Evolutionary conservation across 92 coral and sea anemone genomes (phyloP).

Genomic region (Porites lobata): DNA sequence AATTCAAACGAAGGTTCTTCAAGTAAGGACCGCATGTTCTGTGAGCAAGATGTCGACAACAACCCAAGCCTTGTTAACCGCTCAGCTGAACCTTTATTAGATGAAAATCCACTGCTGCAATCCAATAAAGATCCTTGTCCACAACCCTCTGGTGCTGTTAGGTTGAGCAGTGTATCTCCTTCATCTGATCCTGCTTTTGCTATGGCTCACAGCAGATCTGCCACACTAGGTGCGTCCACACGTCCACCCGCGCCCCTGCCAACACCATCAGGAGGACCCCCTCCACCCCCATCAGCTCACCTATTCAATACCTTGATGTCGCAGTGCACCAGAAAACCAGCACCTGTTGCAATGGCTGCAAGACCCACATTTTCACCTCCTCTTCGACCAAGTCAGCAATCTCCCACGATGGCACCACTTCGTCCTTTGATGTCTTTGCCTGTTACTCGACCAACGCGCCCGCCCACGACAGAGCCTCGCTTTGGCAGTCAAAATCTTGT

Average conservation of each 20-base stretch:
- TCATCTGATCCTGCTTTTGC: not conserved
- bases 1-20: not conserved
- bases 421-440: slow-evolving; percentile 26
- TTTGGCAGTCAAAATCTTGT: not conserved
- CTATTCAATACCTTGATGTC: slow-evolving; percentile 82
- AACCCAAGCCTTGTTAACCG: not conserved
- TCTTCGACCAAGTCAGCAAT: not conserved
- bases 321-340: slow-evolving; percentile 80
- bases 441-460: slow-evolving; percentile 7
- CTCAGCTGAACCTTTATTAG: not conserved
- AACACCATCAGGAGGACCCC: slow-evolving; percentile 62
- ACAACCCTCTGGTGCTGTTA: not conserved
- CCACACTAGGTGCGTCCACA: slow-evolving; percentile 3
- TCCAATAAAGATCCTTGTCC: not conserved
- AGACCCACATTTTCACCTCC: slow-evolving; percentile 29
- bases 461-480: not conserved
- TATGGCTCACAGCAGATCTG: not conserved
- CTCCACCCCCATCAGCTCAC: slow-evolving; percentile 94
- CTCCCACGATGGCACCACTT: slow-evolving; percentile 15
- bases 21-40: not conserved
- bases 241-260: not conserved
- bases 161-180: not conserved
- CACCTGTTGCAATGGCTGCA: slow-evolving; percentile 79
- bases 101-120: not conserved
- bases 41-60: not conserved